Conservation (phyloP, 2,888 invertebrate genomes). For the Cryptocheilus praepositus region DNA sequence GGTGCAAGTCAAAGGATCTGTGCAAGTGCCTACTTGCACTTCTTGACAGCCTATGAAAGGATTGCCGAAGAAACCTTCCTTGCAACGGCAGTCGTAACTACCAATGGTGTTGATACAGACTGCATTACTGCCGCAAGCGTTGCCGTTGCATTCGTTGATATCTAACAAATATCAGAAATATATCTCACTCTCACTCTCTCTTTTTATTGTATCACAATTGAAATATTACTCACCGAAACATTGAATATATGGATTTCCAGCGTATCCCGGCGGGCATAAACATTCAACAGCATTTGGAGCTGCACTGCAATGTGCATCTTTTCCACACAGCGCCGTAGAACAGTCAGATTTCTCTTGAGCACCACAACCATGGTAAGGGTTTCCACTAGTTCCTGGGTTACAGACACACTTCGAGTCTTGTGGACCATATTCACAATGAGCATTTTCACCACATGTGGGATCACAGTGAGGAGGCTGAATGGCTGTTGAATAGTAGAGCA, state of each 20-base stretch:
- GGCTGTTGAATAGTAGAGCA: constrained; percentile 76
- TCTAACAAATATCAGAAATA: constrained; percentile 70
- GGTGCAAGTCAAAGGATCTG: constrained; percentile 82
- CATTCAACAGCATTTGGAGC: constrained; percentile 86
- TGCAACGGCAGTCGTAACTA: constrained; percentile 92
- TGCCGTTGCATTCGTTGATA: constrained; percentile 87
- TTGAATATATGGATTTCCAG: constrained; percentile 90
- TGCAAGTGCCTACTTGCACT: constrained; percentile 82
- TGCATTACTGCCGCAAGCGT: constrained; percentile 89
- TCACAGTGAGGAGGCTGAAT: constrained; percentile 86
- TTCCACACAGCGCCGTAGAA: constrained; percentile 84
- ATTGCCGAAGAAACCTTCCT: constrained; percentile 89
- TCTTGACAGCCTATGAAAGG: constrained; percentile 89
- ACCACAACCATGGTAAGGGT: constrained; percentile 90
- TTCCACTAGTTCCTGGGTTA: constrained; percentile 88
- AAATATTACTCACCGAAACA: constrained; percentile 79
- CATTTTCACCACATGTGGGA: constrained; percentile 88
- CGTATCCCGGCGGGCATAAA: constrained; percentile 87
- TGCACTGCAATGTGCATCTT: constrained; percentile 87
- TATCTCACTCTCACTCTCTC: neutral
- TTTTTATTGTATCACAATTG: neutral
- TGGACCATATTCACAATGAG: constrained; percentile 89
- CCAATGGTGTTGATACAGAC: constrained; percentile 93
- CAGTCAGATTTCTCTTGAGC: constrained; percentile 84
- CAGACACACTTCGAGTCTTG: constrained; percentile 87